A percentile compares a stretch with the other conserved stretches of the same genome.
These are phyloP conservation scores for Arnoldichthys spilopterus DNA, from an alignment of 2,797 vertebrate species.

Conservation along the genomic window DNA sequence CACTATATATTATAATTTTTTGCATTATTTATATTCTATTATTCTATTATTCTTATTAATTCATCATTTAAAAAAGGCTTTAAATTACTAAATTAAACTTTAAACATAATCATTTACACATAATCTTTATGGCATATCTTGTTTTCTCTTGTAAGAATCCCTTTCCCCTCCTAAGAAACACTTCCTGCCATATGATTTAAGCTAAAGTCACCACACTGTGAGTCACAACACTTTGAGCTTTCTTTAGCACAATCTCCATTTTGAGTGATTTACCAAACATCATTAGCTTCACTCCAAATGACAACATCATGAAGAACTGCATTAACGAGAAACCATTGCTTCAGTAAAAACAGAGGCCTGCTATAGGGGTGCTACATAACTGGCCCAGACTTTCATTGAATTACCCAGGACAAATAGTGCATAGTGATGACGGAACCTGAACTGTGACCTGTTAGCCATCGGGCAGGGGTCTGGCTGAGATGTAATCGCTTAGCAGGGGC, in stretches of 20 bases:
- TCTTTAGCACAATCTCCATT: constrained; percentile 29
- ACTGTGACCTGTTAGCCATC: constrained; percentile 5
- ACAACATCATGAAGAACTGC: background rate
- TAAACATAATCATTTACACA: background rate
- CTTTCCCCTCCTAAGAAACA: constrained; percentile 3
- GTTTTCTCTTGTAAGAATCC: background rate
- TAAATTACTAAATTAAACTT: too few relatives aligned
- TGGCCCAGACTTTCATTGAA: constrained; percentile 1
- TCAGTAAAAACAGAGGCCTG: background rate
- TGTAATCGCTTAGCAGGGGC: background rate
- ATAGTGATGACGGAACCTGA: background rate
- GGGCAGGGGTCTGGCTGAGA: background rate
- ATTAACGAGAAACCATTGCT: constrained; percentile 11
- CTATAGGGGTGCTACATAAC: constrained; percentile 3
- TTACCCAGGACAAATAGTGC: background rate
- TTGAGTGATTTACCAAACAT: constrained; percentile 16
- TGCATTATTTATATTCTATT: too few relatives aligned
- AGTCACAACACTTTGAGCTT: constrained; percentile 14
- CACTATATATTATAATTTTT: too few relatives aligned
- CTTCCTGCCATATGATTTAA: background rate
- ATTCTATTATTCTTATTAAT: too few relatives aligned
- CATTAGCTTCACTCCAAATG: constrained; percentile 2
- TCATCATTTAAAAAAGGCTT: too few relatives aligned
- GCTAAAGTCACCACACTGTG: constrained; percentile 18
- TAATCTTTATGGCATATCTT: background rate